These are phyloP conservation scores for Drosophila gaucha DNA, from an alignment of 2,888 invertebrate genomes.

Conservation along the genomic window DNA sequence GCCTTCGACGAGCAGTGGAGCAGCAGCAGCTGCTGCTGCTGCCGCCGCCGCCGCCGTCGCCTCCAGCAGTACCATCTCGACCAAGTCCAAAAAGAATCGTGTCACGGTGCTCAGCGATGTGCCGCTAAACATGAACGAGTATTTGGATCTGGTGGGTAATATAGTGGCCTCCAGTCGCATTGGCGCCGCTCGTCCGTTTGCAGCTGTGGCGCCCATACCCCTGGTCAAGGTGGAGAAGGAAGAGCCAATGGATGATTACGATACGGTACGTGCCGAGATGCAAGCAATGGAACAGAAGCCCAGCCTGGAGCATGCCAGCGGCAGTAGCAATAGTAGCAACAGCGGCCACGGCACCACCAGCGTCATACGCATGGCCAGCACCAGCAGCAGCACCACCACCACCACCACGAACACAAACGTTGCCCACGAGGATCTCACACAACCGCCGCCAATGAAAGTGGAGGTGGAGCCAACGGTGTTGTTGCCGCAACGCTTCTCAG, in stretches of 20 bases:
- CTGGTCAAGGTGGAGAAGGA: slow-evolving; percentile 82
- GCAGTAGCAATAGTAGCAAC: slow-evolving; percentile 39
- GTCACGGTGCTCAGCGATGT: slow-evolving; percentile 84
- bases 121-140: slow-evolving; percentile 84
- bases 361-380: slow-evolving; percentile 84
- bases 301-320: slow-evolving; percentile 43
- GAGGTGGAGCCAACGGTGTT: slow-evolving; percentile 62
- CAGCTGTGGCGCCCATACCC: slow-evolving; percentile 73
- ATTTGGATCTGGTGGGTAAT: slow-evolving; percentile 83
- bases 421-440: slow-evolving; percentile 73
- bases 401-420: slow-evolving; percentile 19
- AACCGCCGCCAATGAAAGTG: slow-evolving; percentile 65
- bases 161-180: slow-evolving; percentile 84
- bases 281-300: slow-evolving; percentile 47
- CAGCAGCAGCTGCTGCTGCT: slow-evolving; percentile 17
- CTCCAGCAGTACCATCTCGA: slow-evolving; percentile 26
- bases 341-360: slow-evolving; percentile 82
- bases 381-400: slow-evolving; percentile 46
- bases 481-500: slow-evolving; percentile 65
- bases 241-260: slow-evolving; percentile 81
- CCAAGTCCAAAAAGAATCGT: slow-evolving; percentile 75
- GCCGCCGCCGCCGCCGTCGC: neutral
- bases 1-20: slow-evolving; percentile 63
- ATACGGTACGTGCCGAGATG: slow-evolving; percentile 26
- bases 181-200: slow-evolving; percentile 70